Conservation (phyloP, 1,140 invertebrate species). For the Drosophila kepulauana region DNA sequence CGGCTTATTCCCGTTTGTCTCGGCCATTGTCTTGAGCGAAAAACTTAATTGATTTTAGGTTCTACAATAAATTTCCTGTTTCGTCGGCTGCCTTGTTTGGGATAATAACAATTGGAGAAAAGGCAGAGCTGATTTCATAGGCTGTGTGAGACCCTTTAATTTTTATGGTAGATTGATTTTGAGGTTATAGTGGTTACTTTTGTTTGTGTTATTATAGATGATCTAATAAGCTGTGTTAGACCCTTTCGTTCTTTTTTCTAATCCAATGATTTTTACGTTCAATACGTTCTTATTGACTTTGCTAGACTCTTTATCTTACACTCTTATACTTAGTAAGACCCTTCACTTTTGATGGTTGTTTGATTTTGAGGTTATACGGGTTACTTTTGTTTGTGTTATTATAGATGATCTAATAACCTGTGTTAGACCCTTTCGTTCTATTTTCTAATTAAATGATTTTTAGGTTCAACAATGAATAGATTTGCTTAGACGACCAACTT, state of each 20-base stretch:
- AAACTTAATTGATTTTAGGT: conserved; percentile 9
- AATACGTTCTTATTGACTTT: too few relatives aligned
- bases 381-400: too few relatives aligned
- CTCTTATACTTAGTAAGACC: too few relatives aligned
- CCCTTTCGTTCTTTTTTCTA: not conserved
- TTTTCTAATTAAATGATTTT: not conserved
- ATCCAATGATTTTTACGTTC: too few relatives aligned
- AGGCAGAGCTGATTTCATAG: not conserved
- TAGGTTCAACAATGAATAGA: too few relatives aligned
- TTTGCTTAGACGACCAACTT: too few relatives aligned
- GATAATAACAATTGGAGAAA: not conserved
- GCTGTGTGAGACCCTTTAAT: not conserved
- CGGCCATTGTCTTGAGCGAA: conserved; percentile 9
- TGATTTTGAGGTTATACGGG: too few relatives aligned
- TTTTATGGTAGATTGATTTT: not conserved
- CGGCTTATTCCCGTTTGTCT: conserved; percentile 14
- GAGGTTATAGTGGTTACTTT: too few relatives aligned
- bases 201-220: not conserved
- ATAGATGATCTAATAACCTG: not conserved
- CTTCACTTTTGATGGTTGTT: not conserved
- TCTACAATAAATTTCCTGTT: conserved; percentile 13
- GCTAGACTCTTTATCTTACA: too few relatives aligned
- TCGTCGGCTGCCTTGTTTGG: conserved; percentile 3
- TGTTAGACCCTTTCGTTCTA: not conserved
- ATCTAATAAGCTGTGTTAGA: not conserved